A percentile compares a stretch with the other conserved stretches of the same genome.
These are phyloP conservation scores for Polietes domitor DNA, from an alignment of 2,888 invertebrate genomes.

Conservation along the genomic window DNA sequence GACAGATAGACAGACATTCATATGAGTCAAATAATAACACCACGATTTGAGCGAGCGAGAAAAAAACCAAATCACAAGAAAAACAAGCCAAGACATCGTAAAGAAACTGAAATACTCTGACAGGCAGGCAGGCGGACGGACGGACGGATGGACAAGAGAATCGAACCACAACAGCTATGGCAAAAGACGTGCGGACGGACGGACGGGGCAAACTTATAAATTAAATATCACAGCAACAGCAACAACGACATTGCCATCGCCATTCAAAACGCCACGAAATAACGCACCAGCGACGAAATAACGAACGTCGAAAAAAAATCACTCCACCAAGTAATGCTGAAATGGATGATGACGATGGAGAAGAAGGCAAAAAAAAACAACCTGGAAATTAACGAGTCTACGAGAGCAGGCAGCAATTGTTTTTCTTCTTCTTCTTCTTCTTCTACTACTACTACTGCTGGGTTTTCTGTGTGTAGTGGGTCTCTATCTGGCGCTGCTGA, in stretches of 20 bases:
- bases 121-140: not conserved
- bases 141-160: not conserved
- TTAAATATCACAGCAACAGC: constrained; percentile 58
- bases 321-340: not conserved
- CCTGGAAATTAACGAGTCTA: constrained; percentile 53
- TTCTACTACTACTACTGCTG: too few relatives aligned
- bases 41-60: not conserved
- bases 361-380: constrained; percentile 36
- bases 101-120: not conserved
- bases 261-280: not conserved
- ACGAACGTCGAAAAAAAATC: constrained; percentile 14
- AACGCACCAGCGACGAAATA: not conserved
- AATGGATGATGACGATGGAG: too few relatives aligned
- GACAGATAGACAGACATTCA: not conserved
- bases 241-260: too few relatives aligned
- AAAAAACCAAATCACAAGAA: constrained; percentile 9
- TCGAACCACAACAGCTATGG: not conserved
- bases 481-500: not conserved
- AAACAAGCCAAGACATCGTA: not conserved
- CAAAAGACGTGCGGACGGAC: not conserved
- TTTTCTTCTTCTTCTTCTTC: too few relatives aligned
- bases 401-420: not conserved
- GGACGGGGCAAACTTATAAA: constrained; percentile 41
- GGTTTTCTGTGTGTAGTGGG: not conserved
- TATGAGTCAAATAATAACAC: constrained; percentile 17